Base-by-base conservation (phyloP, 1,140 invertebrate genomes). In the Pseudomyrmex flavicornis region DNA sequence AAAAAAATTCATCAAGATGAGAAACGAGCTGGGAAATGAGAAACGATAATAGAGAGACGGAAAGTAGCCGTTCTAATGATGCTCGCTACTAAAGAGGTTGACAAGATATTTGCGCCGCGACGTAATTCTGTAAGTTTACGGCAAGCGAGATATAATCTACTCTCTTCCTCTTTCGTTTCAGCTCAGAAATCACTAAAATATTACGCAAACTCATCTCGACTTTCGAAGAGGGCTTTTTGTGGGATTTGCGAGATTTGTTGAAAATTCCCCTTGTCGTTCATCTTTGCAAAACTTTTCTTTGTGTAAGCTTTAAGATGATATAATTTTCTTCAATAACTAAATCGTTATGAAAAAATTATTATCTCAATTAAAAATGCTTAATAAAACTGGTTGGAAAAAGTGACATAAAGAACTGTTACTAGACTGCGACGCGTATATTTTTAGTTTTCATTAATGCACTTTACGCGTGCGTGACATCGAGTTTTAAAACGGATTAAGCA, bases 21-120 rank as follows among this genome's bases (percentile, higher is more conserved):
- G 54, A 80, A 80, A 59, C 44, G 66, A 80, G 76, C 15, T 35
- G 20, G 54, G 56, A 72, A 72, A 72, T 80, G 65, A 70, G 66
- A 72, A 50, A 80, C 13, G 66, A 80, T 72, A 72, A 80, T 80
- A 80, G 69, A 59, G n/a, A 13, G 20, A 70, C 56, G 22, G 4
- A 48, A 80, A 80, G 15, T 79, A 59, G 20, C 44, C 44, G n/a
- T 2, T 35, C 17, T 59, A 12, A 59, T 48, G 46, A 26, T 62
- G 20, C 20, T 12, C 35, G 7, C 7, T n/a, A 12, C 52, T 48
- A 74, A 69, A 56, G 8, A 9, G 15, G 58, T 15, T 61, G 70
- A 87, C 59, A 56, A 70, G 66, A 46, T 86, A 82, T 80, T 74
- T 65, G 50, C 63, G 10, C 10, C 70, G 56, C 22, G 22, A 66